Base-by-base conservation (phyloP, 2,113 vertebrate genomes). In the Peucedramus taeniatus region DNA sequence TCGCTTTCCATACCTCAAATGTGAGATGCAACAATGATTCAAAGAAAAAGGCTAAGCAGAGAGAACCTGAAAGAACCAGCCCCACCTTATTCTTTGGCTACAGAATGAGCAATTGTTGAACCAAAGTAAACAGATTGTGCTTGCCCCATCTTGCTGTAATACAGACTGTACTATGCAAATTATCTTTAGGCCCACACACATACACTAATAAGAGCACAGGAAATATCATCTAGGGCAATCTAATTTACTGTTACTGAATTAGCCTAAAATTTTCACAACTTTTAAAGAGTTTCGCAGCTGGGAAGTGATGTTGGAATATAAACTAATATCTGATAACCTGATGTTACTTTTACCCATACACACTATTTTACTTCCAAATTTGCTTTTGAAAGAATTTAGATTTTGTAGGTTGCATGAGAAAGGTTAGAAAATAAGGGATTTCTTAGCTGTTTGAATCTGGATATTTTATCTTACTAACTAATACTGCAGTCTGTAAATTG, bases 91-190 rank as follows among this genome's bases (percentile, higher is more conserved):
- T 93, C 40, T 90, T 88, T 81, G 37, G 68, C 85, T 93, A 14
- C 31, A 64, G 63, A 85, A 89, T 56, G 50, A 91, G 68, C 60
- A 90, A 61, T 18, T 74, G 50, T 35, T 64, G n/a, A 95, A 87
- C 8, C 31, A 81, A 85, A 85, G 88, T 81, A 95, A 96, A 95
- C 90, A 92, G 50, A 70, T 6, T 78, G 59, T 82, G 22, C 96
- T 89, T 96, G 94, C 28, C 64, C 21, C 81, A 83, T 94, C 96
- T 96, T 97, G 95, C 71, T 92, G 37, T 61, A 83, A 81, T 83
- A 91, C 90, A 93, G 84, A 77, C 35, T 83, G 83, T 89, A 76
- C 75, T 78, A 91, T 96, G 94, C 86, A 92, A 96, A 96, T 96
- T 47, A 59, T 21, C 79, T 76, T 83, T 64, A 71, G 60, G 79